Conservation (phyloP, 2,888 invertebrate genomes). For the Exocentrus adspersus region DNA sequence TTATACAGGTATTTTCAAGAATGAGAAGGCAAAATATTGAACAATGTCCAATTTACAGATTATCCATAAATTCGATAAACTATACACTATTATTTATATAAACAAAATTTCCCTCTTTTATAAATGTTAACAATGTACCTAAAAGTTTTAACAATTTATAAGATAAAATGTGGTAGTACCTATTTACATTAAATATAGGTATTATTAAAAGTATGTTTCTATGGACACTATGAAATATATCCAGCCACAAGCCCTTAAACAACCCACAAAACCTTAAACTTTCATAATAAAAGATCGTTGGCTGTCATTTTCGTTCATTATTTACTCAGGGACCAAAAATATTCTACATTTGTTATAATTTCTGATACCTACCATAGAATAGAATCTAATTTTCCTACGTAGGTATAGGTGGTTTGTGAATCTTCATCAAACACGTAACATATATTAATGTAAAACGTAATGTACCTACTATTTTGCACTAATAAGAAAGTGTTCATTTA, state of each 20-base stretch:
- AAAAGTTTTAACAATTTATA: constrained; percentile 47
- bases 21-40: constrained; percentile 53
- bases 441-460: no score
- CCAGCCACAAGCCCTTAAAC: constrained; percentile 15
- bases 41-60: constrained; percentile 47
- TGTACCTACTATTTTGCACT: no score
- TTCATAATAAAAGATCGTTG: constrained; percentile 19
- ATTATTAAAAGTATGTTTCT: constrained; percentile 25
- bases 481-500: no score
- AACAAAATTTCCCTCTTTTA: constrained; percentile 41
- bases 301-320: neutral
- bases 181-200: constrained; percentile 44
- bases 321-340: no score
- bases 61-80: constrained; percentile 46
- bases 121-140: constrained; percentile 48
- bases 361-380: no score
- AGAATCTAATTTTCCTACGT: no score
- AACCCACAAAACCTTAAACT: neutral
- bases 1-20: constrained; percentile 46
- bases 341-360: no score
- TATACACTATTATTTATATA: constrained; percentile 41
- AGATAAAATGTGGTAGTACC: constrained; percentile 36
- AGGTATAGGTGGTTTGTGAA: no score
- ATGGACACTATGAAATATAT: constrained; percentile 25
- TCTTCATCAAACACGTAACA: no score